Base-by-base conservation (phyloP, 1,140 invertebrate genomes). In the Vollenhovia emeryi region DNA sequence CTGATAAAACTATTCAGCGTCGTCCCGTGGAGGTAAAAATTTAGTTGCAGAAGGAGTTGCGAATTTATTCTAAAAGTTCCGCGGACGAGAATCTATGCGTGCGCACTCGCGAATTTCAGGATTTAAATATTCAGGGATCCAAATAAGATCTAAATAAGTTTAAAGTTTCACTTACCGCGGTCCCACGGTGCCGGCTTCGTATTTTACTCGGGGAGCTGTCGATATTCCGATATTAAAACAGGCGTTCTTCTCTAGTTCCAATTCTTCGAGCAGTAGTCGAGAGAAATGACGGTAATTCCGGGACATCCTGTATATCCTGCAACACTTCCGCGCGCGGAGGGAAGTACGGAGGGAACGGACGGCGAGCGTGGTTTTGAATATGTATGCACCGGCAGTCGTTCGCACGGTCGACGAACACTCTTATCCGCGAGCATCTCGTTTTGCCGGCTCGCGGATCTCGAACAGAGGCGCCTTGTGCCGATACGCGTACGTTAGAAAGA, bases 401-500 rank as follows among this genome's bases (percentile, higher is more conserved):
- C 74, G 85, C 74, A 80, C 79, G 79, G 59, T 48, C 71, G 79
- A 89, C 86, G 84, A 89, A 84, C 85, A 73, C n/a, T 75, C 85
- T 86, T 89, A 89, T 89, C 79, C 66, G 48, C 48, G 73, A 59
- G 24, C 87, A 84, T 89, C 87, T 87, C 36, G 66, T 84, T 89
- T 71, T 40, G 76, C 66, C 55, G 74, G 78, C 33, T 86, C 75
- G 59, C 48, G 59, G 57, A 55, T 59, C 40, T 48, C 66, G 74
- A 89, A 89, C 88, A 89, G 85, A 86, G 52, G 18, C 62, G 68
- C 87, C 43, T 89, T 89, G 85, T 89, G 30, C 85, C 75, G 68
- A 85, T 89, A 79, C 64, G 79, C 80, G 50, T 57, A 30, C 33
- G 78, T 80, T 80, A 71, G 66, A 73, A 89, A 78, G 78, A 88